Conservation (phyloP, 2,113 vertebrate species). For the Irena cyanogastra region DNA sequence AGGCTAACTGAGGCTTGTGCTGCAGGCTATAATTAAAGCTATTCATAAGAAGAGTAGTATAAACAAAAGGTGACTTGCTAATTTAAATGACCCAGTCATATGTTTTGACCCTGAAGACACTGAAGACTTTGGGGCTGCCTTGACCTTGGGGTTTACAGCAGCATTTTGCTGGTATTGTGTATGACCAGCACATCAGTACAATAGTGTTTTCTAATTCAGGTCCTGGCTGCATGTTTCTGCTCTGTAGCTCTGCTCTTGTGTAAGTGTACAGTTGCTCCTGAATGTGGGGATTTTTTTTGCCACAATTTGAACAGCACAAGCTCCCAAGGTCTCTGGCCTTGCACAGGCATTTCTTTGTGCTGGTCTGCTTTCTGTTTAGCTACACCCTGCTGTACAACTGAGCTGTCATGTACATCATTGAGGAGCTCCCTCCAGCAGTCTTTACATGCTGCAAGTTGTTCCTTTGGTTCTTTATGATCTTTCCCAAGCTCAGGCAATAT, state of each 20-base stretch:
- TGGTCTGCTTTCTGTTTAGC: neutral
- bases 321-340: neutral
- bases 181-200: neutral
- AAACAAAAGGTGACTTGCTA: neutral
- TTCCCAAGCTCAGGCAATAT: neutral
- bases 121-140: neutral
- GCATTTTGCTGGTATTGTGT: neutral
- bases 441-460: neutral
- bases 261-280: neutral
- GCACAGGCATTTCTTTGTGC: neutral
- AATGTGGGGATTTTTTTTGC: neutral
- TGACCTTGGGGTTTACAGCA: neutral
- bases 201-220: neutral
- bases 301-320: neutral
- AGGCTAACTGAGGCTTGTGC: neutral
- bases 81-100: neutral
- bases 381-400: neutral
- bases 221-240: neutral
- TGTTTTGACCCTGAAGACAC: neutral
- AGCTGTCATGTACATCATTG: accelerated
- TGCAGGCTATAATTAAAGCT: neutral
- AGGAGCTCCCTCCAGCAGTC: neutral
- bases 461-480: neutral
- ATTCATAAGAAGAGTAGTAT: neutral
- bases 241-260: neutral